phyloP scores from a whole-genome alignment of 1,140 invertebrate species.

The Charaxes varanes region DNA sequence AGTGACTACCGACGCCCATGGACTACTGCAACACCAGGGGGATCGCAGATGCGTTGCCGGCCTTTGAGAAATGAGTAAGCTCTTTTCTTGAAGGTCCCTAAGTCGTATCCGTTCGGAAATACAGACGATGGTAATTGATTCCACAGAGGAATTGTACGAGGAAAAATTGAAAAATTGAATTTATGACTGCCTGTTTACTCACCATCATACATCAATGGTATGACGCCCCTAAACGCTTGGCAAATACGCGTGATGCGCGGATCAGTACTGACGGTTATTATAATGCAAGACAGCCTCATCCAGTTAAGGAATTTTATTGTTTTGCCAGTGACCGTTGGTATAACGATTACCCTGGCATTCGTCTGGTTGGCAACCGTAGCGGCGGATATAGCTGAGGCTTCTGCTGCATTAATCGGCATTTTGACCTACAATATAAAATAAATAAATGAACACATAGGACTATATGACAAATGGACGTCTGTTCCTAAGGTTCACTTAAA shows the following conservation, averaged over 20 bases:
- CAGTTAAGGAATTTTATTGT: constrained; percentile 33
- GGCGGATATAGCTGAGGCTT: constrained; percentile 37
- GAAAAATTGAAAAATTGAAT: no score
- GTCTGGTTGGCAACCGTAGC: constrained; percentile 30
- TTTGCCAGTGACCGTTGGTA: constrained; percentile 42
- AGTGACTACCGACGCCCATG: no score
- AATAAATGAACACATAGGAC: neutral
- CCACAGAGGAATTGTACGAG: no score
- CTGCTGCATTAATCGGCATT: constrained; percentile 44
- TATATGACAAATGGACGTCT: no score
- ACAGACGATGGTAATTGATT: no score
- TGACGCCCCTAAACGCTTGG: constrained; percentile 27
- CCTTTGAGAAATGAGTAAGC: no score
- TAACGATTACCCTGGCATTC: constrained; percentile 32
- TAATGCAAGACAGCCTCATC: constrained; percentile 28
- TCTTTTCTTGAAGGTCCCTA: no score
- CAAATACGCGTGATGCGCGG: constrained; percentile 24
- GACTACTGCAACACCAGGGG: no score
- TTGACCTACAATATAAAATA: constrained; percentile 22
- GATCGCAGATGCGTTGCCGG: no score
- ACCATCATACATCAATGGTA: constrained; percentile 35
- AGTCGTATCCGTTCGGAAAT: no score
- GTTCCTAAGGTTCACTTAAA: no score
- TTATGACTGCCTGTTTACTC: no score
- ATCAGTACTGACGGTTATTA: constrained; percentile 37